Evolutionary conservation across 2,113 vertebrate genomes (phyloP).

Genomic region (Misgurnus anguillicaudatus): DNA sequence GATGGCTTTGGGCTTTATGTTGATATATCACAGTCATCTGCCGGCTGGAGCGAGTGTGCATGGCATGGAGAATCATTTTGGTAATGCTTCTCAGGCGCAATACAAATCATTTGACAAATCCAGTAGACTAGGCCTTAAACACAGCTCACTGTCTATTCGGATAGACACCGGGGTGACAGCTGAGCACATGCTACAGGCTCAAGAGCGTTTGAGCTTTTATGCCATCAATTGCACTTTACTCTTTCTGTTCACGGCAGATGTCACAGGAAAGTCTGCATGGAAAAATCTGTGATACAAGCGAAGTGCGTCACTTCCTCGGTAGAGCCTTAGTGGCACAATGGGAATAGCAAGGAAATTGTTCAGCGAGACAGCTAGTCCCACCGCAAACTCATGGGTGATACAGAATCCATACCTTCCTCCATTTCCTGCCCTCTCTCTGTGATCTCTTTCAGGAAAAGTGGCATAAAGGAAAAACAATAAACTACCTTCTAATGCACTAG

Average conservation of each 20-base stretch:
- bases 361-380: too few species aligned
- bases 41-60: conserved; percentile 23
- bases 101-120: conserved; percentile 43
- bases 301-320: too few species aligned
- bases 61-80: conserved; percentile 46
- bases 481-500: conserved; percentile 1
- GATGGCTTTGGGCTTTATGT: conserved; percentile 40
- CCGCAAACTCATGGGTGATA: too few species aligned
- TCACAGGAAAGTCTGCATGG: background rate
- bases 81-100: conserved; percentile 45
- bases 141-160: conserved; percentile 5
- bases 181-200: background rate
- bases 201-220: background rate
- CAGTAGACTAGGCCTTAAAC: conserved; percentile 38
- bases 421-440: background rate
- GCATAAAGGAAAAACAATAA: background rate
- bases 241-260: conserved; percentile 1
- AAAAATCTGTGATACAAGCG: too few species aligned
- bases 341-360: too few species aligned
- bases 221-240: background rate
- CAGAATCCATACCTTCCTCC: too few species aligned
- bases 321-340: too few species aligned
- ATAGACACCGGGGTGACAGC: background rate
- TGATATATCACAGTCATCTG: conserved; percentile 40
- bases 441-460: background rate